A percentile compares a stretch with the other conserved stretches of the same genome.
Evolutionary conservation across 2,888 invertebrate species (phyloP).

Genomic region (Atethmia centrago): DNA sequence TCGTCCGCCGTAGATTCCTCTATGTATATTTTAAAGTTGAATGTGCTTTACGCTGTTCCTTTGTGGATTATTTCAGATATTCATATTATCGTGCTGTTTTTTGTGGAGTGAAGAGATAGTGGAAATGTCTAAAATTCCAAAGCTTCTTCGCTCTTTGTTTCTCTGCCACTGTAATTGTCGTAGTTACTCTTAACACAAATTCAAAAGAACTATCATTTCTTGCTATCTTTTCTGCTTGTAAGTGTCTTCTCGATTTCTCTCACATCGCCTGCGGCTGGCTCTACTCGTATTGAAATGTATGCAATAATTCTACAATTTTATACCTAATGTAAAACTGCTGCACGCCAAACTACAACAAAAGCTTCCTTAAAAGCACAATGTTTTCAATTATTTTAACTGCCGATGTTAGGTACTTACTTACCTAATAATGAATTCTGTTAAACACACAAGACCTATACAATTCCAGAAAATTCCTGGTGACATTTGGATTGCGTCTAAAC

Average conservation of each 20-base stretch:
- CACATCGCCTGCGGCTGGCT: not conserved
- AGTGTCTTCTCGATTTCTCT: too few relatives aligned
- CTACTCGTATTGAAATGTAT: too few relatives aligned
- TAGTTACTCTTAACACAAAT: not conserved
- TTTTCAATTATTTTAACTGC: not conserved
- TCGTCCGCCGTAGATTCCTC: conserved; percentile 65
- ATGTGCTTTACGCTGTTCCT: conserved; percentile 40
- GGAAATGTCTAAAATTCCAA: not conserved
- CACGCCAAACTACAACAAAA: not conserved
- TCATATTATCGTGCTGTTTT: conserved; percentile 12
- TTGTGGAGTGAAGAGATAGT: conserved; percentile 10
- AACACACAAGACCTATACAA: not conserved
- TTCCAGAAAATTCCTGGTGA: not conserved
- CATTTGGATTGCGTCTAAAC: not conserved
- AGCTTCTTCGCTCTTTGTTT: not conserved
- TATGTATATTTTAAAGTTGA: conserved; percentile 65
- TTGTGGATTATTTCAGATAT: conserved; percentile 44
- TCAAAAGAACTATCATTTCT: not conserved
- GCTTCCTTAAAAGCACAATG: not conserved
- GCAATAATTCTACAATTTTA: not conserved
- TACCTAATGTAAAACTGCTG: not conserved
- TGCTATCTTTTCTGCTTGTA: too few relatives aligned
- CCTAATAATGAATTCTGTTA: not conserved
- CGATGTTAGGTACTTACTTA: not conserved
- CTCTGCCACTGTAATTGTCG: not conserved